Conservation (phyloP, 92 coral and sea anemone genomes). For the Epizoanthus rinbou region DNA sequence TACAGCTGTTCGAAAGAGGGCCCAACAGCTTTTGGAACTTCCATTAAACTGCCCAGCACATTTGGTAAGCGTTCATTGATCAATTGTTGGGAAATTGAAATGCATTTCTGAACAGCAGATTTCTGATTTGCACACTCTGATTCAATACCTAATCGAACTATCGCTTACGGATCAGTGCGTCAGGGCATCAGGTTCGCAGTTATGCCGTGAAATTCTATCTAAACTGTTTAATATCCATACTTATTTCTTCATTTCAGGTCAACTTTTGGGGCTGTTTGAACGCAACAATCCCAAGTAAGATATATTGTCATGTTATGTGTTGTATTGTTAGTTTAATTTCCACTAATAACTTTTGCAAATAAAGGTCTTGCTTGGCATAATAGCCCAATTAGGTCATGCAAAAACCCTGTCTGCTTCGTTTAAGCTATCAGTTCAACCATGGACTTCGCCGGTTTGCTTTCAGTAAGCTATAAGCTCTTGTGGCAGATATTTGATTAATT, state of each 20-base stretch:
- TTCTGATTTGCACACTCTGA: conserved; percentile 11
- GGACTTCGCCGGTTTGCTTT: conserved; percentile 11
- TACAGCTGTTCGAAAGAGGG: conserved; percentile 76
- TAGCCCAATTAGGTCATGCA: conserved; percentile 96
- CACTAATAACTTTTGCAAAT: conserved; percentile 99
- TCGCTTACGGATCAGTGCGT: neutral
- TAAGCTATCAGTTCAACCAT: conserved; percentile 49
- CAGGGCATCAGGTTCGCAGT: conserved; percentile 25
- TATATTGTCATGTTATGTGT: conserved; percentile 45
- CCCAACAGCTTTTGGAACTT: conserved; percentile 76
- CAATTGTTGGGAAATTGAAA: conserved; percentile 39
- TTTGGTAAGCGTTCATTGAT: conserved; percentile 76
- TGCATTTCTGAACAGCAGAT: conserved; percentile 35
- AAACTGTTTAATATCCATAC: conserved; percentile 22
- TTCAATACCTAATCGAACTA: conserved; percentile 11
- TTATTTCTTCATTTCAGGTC: conserved; percentile 70
- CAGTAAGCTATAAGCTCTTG: conserved; percentile 7
- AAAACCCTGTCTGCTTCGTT: conserved; percentile 59
- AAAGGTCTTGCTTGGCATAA: conserved; percentile 97
- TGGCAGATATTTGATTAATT: conserved; percentile 22
- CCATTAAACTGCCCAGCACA: conserved; percentile 96
- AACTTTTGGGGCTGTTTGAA: conserved; percentile 88
- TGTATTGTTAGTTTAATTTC: conserved; percentile 92
- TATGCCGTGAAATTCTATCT: conserved; percentile 23
- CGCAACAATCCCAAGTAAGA: conserved; percentile 80